These are phyloP conservation scores for Periplaneta americana DNA, from an alignment of 1,140 invertebrate species.

Conservation along the genomic window DNA sequence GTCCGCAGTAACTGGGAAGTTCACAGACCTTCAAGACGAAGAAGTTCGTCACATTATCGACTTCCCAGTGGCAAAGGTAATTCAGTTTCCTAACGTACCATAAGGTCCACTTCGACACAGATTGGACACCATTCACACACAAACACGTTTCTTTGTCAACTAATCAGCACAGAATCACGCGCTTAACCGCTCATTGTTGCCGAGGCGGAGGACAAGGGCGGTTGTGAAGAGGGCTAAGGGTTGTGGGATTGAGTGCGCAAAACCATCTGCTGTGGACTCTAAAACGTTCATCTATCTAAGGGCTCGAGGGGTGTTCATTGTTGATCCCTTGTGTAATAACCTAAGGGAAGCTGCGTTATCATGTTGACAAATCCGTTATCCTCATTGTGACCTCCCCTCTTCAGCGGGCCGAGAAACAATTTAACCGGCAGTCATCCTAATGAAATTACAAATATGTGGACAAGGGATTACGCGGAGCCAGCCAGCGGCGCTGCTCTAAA, in stretches of 20 bases:
- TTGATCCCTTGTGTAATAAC: not conserved
- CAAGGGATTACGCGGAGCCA: not conserved
- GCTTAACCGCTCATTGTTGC: not conserved
- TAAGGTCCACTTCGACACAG: no score
- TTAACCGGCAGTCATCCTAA: not conserved
- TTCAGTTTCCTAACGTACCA: no score
- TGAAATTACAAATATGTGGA: not conserved
- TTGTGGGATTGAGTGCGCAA: not conserved
- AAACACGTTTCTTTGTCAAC: not conserved
- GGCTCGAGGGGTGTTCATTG: not conserved
- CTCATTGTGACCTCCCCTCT: not conserved
- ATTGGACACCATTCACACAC: not conserved
- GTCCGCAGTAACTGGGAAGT: no score
- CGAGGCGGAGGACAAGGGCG: not conserved
- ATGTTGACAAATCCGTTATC: not conserved
- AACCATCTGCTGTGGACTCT: not conserved
- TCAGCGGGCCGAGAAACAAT: not conserved
- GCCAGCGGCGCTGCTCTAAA: no score
- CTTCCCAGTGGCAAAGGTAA: no score
- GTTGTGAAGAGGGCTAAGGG: not conserved
- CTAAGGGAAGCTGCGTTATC: not conserved
- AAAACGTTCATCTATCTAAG: no score
- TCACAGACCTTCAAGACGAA: no score
- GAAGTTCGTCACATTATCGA: no score
- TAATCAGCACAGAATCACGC: not conserved